A percentile compares a stretch with the other conserved stretches of the same genome.
These are phyloP conservation scores for Callocephalon fimbriatum DNA, from an alignment of 2,113 vertebrate genomes.

Conservation along the genomic window DNA sequence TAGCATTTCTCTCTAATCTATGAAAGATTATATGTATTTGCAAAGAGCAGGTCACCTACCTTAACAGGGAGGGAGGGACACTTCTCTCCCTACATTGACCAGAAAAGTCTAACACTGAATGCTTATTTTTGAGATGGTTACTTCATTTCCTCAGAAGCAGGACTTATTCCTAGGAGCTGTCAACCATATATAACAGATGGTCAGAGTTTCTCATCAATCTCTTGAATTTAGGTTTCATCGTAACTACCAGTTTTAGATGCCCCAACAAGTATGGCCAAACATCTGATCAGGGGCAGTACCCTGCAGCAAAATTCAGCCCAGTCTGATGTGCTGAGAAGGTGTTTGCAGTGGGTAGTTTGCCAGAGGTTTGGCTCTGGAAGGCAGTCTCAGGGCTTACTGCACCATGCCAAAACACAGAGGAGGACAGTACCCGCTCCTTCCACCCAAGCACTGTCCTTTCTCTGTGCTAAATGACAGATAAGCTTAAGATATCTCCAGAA, in stretches of 20 bases:
- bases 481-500: not conserved
- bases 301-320: not conserved
- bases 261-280: too few relatives aligned
- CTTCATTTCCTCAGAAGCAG: not conserved
- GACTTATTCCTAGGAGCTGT: not conserved
- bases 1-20: not conserved
- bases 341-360: not conserved
- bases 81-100: not conserved
- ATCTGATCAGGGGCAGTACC: not conserved
- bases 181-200: fast-evolving
- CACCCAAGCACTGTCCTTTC: not conserved
- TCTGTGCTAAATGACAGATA: not conserved
- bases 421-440: not conserved
- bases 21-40: not conserved
- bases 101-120: not conserved
- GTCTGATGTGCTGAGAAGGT: not conserved
- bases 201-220: not conserved
- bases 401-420: not conserved
- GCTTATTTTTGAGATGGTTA: not conserved
- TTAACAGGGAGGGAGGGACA: not conserved
- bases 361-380: not conserved
- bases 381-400: not conserved
- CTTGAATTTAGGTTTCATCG: not conserved
- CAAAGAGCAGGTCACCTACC: not conserved
- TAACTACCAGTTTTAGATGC: not conserved